A percentile compares a stretch with the other conserved stretches of the same genome.
Evolutionary conservation across 2,888 invertebrate genomes (phyloP).

Genomic region (Papilio gigon): DNA sequence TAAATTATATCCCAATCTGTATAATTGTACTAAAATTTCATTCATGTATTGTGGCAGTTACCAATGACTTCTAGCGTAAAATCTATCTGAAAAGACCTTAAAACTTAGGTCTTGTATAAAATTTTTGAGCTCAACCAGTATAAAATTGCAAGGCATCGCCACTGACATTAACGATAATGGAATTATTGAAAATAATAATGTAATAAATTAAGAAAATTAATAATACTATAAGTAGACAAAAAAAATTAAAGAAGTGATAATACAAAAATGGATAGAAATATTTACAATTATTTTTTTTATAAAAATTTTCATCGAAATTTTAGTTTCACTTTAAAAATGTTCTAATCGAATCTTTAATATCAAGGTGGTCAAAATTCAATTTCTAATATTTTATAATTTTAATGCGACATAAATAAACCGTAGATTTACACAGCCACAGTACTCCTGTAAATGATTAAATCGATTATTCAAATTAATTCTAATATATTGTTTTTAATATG

Average conservation of each 20-base stretch:
- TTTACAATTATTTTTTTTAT: not conserved
- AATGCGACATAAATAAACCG: not conserved
- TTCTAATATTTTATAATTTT: not conserved
- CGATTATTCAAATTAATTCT: no score
- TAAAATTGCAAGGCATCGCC: not conserved
- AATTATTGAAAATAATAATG: not conserved
- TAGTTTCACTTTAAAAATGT: not conserved
- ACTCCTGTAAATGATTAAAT: no score
- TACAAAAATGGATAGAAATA: slow-evolving; percentile 2
- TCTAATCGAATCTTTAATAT: not conserved
- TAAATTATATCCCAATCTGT: slow-evolving; percentile 3
- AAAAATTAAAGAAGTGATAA: not conserved
- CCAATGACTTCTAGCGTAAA: not conserved
- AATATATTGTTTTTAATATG: no score
- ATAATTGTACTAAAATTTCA: slow-evolving; percentile 38
- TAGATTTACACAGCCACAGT: no score
- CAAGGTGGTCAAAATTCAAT: slow-evolving; percentile 6
- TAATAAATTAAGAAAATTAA: slow-evolving; percentile 1
- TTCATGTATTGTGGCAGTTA: not conserved
- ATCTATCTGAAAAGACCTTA: not conserved
- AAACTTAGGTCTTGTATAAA: not conserved
- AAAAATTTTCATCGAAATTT: not conserved
- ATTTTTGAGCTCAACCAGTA: not conserved
- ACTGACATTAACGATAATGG: not conserved
- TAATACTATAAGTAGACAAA: not conserved